phyloP scores from a whole-genome alignment of 2,113 vertebrate species.

The Cathartes aura region DNA sequence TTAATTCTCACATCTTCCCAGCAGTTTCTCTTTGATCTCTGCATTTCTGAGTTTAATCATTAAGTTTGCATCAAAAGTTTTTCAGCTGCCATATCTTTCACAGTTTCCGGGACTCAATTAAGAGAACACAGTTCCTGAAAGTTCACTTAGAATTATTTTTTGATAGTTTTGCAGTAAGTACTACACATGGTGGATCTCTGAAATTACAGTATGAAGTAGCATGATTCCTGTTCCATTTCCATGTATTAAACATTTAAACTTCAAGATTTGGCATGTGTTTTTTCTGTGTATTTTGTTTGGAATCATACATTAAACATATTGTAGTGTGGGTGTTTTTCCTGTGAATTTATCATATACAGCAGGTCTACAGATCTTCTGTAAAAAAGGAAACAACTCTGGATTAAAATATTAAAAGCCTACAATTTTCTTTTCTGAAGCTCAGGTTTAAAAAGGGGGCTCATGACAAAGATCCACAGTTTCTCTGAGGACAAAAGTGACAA shows the following conservation, averaged over 20 bases:
- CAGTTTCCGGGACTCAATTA: not conserved
- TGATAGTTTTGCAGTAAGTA: not conserved
- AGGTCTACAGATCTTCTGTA: not conserved
- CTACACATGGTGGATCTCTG: not conserved
- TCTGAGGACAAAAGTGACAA: not conserved
- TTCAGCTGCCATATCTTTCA: not conserved
- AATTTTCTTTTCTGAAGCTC: not conserved
- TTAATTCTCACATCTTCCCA: constrained; percentile 22
- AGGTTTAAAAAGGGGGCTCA: not conserved
- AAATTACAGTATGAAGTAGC: not conserved
- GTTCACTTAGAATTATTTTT: not conserved
- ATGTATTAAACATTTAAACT: not conserved
- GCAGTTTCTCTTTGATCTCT: constrained; percentile 35
- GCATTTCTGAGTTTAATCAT: constrained; percentile 36
- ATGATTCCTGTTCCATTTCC: not conserved
- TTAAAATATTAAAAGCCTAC: not conserved
- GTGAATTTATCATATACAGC: not conserved
- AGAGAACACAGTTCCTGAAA: not conserved
- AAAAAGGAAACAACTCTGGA: not conserved
- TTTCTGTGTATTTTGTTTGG: not conserved
- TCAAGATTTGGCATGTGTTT: not conserved
- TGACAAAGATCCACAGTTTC: not conserved
- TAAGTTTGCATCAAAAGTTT: not conserved
- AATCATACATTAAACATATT: not conserved
- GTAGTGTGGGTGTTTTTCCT: too few species aligned